Conservation (phyloP, 2,888 invertebrate genomes). For the Nomada flava region DNA sequence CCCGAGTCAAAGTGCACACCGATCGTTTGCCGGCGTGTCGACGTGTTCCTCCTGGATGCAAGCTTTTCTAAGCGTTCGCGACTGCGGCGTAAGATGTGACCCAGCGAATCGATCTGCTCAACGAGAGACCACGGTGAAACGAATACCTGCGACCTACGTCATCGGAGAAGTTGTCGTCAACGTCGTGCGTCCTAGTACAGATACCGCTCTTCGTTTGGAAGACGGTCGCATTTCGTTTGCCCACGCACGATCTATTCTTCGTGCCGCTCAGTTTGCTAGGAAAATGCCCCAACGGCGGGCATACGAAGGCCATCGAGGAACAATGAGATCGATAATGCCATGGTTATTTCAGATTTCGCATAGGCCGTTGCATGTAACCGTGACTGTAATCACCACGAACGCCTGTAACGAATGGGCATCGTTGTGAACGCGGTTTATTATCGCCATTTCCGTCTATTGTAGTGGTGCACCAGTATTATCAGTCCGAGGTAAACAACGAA, state of each 20-base stretch:
- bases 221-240: background rate
- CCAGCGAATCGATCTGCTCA: slow-evolving; percentile 68
- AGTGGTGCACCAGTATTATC: slow-evolving; percentile 96
- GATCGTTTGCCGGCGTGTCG: slow-evolving; percentile 46
- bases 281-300: slow-evolving; percentile 12
- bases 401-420: background rate
- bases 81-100: slow-evolving; percentile 61
- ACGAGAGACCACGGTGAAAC: slow-evolving; percentile 39
- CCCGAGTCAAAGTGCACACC: slow-evolving; percentile 50
- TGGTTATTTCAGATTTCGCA: slow-evolving; percentile 28
- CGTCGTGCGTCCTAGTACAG: slow-evolving; percentile 60
- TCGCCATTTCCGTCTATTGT: slow-evolving; percentile 77
- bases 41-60: slow-evolving; percentile 29
- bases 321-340: slow-evolving; percentile 27
- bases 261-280: background rate
- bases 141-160: slow-evolving; percentile 26
- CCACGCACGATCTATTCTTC: background rate
- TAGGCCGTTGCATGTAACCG: background rate
- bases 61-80: slow-evolving; percentile 45
- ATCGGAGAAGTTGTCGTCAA: slow-evolving; percentile 66
- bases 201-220: background rate
- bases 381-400: background rate
- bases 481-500: slow-evolving; percentile 95
- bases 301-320: background rate
- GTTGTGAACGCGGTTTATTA: slow-evolving; percentile 30